phyloP scores from a whole-genome alignment of 2,888 invertebrate species.

The Augiades crinisus region DNA sequence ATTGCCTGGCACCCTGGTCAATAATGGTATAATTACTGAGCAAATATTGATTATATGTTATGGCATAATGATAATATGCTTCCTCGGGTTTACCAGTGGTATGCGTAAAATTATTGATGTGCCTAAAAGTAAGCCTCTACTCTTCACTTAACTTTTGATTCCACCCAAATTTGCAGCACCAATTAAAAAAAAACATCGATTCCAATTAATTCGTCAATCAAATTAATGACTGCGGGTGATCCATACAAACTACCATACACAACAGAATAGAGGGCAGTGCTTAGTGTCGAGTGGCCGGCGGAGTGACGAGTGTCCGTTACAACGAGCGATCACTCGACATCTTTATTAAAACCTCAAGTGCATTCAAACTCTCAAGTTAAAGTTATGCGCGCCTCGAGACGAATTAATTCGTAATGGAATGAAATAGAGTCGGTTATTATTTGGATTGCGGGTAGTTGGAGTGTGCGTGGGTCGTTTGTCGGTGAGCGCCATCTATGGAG shows the following conservation, averaged over 20 bases:
- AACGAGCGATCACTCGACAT: slow-evolving; percentile 51
- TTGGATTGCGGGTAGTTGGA: slow-evolving; percentile 17
- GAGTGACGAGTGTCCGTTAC: slow-evolving; percentile 51
- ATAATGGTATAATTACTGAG: too few species aligned
- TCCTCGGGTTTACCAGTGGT: too few species aligned
- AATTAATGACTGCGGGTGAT: slow-evolving; percentile 22
- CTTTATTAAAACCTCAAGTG: slow-evolving; percentile 55
- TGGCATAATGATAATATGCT: too few species aligned
- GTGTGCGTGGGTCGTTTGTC: slow-evolving; percentile 49
- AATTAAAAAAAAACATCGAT: slow-evolving; percentile 21
- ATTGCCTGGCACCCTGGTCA: too few species aligned
- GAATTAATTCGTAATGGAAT: slow-evolving; percentile 28
- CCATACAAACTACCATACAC: slow-evolving; percentile 21
- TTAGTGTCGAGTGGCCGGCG: slow-evolving; percentile 27
- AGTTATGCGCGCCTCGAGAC: not conserved
- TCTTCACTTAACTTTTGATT: not conserved
- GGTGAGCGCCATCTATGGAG: slow-evolving; percentile 59
- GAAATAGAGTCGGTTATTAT: slow-evolving; percentile 13
- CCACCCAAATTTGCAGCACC: not conserved
- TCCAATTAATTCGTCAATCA: slow-evolving; percentile 29
- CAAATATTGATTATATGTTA: too few species aligned
- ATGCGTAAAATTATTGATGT: too few species aligned
- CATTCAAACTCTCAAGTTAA: slow-evolving; percentile 46
- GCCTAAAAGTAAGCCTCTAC: too few species aligned
- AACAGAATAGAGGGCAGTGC: slow-evolving; percentile 21